Conservation (phyloP, 2,113 vertebrate species). For the Crotalus viridis region DNA sequence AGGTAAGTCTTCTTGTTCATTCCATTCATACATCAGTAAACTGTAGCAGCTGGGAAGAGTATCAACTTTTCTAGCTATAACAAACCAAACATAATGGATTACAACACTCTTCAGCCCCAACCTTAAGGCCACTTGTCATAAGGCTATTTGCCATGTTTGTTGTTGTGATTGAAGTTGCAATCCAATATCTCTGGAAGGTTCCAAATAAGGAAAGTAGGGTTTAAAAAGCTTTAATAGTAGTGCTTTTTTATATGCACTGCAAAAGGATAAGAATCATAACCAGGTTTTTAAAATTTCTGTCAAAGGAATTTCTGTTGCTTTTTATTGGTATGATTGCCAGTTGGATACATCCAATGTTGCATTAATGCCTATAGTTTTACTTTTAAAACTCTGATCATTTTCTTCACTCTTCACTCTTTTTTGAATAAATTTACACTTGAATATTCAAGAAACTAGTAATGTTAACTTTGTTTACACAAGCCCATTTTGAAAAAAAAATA, state of each 20-base stretch:
- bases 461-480: neutral
- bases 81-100: neutral
- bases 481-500: neutral
- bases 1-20: constrained; percentile 59
- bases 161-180: neutral
- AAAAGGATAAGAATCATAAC: neutral
- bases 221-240: neutral
- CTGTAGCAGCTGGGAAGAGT: neutral
- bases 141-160: neutral
- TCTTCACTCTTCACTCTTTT: neutral
- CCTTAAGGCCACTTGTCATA: neutral
- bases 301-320: neutral
- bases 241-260: neutral
- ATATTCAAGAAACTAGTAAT: neutral
- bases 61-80: neutral
- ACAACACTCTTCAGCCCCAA: too few relatives aligned
- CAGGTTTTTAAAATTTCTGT: neutral
- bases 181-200: neutral
- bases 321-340: neutral
- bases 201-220: neutral
- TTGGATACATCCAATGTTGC: neutral
- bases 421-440: neutral
- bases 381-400: neutral
- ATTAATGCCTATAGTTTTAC: neutral
- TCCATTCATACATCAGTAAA: accelerated